Base-by-base conservation (phyloP, 92 coral and sea anemone genomes). In the Phenganax marumi region DNA sequence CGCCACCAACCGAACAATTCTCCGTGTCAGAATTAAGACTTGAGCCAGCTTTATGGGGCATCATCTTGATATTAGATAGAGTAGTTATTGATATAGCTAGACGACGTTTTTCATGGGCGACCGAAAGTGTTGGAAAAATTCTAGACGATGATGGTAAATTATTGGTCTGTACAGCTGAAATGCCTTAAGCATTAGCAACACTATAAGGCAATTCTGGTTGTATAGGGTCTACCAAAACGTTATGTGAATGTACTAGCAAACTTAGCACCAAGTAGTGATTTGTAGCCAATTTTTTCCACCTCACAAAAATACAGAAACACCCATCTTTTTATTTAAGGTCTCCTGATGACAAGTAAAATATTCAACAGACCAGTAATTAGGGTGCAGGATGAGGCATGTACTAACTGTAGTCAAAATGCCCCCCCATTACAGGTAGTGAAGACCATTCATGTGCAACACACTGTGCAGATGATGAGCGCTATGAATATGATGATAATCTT, bases 1-100 rank as follows among this genome's bases (percentile, higher is more conserved):
- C 56, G 19, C 57, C 73, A 2, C 60, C 83, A 2, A 62, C 33
- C 0, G 58, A 61, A n/a, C 77, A 87, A 70, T 88, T 56, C 10
- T 81, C 91, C 24, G 68, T 76, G 22, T 61, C 84, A 14, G 75
- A 84, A 4, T 81, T 92, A 0, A 66, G 24, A 47, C 12, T 66
- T 84, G 99, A 96, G 68, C 99, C 99, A 0, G 99, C 99, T 0
- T 86, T 92, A 72, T 96, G 98, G 98, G 88, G 91, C 58, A 92
- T 92, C 72, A 93, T 92, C 54, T 84, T 92, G 52, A 87, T 95
- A 12, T 64, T 95, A 73, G 98, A 92, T 69, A 92, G 91, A 5
- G 87, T 95, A 7, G 92, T 91, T 6, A 92, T 95, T 46, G 98
- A 95, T 79, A 91, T 94, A 60, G 87, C 84, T 43, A 87, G 86